Conservation (phyloP, 2,113 vertebrate species). For the Oncorhynchus clarkii region DNA sequence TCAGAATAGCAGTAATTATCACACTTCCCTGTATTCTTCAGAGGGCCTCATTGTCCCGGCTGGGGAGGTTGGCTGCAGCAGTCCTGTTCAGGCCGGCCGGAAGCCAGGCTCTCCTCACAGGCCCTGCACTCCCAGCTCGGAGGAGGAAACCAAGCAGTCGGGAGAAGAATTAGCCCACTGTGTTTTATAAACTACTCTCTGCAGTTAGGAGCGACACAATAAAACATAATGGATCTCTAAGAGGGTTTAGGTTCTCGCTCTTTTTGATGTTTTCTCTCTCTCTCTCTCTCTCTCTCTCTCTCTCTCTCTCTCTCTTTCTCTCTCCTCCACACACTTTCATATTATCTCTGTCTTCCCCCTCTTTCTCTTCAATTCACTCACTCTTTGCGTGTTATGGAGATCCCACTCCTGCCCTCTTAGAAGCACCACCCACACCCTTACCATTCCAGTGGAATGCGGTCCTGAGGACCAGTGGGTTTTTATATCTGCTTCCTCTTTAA, state of each 20-base stretch:
- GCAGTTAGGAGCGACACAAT: no score
- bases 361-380: not conserved
- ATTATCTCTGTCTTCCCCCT: not conserved
- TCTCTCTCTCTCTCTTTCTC: no score
- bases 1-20: slow-evolving; percentile 80
- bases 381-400: slow-evolving; percentile 17
- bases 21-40: slow-evolving; percentile 81
- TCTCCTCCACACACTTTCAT: not conserved
- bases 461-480: no score
- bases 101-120: slow-evolving; percentile 27
- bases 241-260: no score
- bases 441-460: slow-evolving; percentile 11
- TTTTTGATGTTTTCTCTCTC: no score
- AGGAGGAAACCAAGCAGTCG: not conserved
- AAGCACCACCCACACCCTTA: slow-evolving; percentile 72
- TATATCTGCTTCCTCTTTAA: slow-evolving; percentile 24
- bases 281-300: no score
- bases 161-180: not conserved
- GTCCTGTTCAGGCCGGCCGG: not conserved
- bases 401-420: slow-evolving; percentile 22
- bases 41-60: slow-evolving; percentile 56
- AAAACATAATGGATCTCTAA: no score
- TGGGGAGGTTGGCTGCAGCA: no score
- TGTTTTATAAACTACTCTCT: not conserved
- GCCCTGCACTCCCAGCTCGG: slow-evolving; percentile 14